Conservation (phyloP, 2,888 invertebrate genomes). For the Serrognathus titanus region DNA sequence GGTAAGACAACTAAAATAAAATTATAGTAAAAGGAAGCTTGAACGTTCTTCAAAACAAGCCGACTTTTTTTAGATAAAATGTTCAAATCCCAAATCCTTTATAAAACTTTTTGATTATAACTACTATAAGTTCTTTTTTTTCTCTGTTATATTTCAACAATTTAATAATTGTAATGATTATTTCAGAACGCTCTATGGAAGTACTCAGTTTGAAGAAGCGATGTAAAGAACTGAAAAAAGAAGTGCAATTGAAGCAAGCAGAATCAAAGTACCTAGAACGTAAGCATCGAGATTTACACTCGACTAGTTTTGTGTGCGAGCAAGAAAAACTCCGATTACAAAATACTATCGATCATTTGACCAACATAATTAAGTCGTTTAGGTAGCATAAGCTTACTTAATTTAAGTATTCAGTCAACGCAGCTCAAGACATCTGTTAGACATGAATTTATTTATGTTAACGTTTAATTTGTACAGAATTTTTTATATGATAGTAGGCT, state of each 20-base stretch:
- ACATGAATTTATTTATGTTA: slow-evolving; percentile 10
- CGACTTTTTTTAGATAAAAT: too few relatives aligned
- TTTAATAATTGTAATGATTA: neutral
- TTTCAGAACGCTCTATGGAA: slow-evolving; percentile 54
- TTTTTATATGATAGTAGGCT: neutral
- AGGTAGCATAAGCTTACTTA: slow-evolving; percentile 40
- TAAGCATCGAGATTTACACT: slow-evolving; percentile 40
- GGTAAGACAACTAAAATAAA: slow-evolving; percentile 43
- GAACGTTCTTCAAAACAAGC: too few relatives aligned
- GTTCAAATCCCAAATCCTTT: too few relatives aligned
- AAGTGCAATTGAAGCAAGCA: slow-evolving; percentile 51
- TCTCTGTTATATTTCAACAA: neutral
- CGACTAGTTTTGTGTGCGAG: slow-evolving; percentile 37
- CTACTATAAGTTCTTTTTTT: neutral
- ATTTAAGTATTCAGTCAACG: neutral
- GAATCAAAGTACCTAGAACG: slow-evolving; percentile 46
- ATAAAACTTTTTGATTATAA: too few relatives aligned
- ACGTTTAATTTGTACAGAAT: too few relatives aligned
- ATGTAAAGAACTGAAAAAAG: slow-evolving; percentile 52
- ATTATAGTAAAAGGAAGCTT: too few relatives aligned
- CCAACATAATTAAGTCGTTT: slow-evolving; percentile 42
- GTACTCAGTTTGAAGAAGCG: slow-evolving; percentile 49
- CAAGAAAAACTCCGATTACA: slow-evolving; percentile 41
- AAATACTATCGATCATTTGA: slow-evolving; percentile 41
- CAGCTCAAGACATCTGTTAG: slow-evolving; percentile 2